A percentile compares a stretch with the other conserved stretches of the same genome.
Conservation (phyloP, 2,113 vertebrate genomes). For the Ictidomys tridecemlineatus region DNA sequence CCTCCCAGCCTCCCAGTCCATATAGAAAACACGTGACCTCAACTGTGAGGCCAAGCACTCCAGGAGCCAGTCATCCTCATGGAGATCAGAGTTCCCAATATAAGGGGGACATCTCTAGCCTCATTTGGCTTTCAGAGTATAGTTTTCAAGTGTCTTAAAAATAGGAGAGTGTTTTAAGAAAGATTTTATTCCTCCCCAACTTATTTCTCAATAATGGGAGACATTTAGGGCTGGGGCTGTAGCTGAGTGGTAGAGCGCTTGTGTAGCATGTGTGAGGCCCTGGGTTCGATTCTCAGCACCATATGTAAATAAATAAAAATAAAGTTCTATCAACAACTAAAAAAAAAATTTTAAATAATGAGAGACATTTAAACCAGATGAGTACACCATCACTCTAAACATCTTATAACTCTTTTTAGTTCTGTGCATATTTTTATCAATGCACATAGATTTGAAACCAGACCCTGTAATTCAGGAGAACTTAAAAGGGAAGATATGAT, state of each 20-base stretch:
- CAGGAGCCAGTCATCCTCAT: background rate
- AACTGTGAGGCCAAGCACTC: background rate
- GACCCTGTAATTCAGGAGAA: background rate
- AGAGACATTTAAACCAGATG: background rate
- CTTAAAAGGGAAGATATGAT: background rate
- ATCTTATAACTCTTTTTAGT: background rate
- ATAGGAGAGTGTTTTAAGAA: background rate
- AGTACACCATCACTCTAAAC: fast-evolving
- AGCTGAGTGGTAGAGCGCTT: no score
- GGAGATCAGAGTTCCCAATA: background rate
- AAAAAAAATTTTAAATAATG: no score
- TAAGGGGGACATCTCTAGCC: background rate
- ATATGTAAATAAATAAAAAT: no score
- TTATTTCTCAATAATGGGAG: background rate
- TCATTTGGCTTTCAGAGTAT: background rate
- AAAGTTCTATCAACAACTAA: no score
- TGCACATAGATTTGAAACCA: background rate
- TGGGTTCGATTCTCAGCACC: no score
- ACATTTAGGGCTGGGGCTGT: no score
- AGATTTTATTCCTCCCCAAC: background rate
- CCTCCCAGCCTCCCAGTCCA: background rate
- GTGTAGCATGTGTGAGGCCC: no score
- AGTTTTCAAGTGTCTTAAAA: background rate
- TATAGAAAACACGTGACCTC: background rate
- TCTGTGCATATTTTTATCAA: background rate